Percentiles rank a stretch among this genome's conserved stretches.
Conservation (phyloP, 2,888 invertebrate species). For the Lamellibrachia satsuma region DNA sequence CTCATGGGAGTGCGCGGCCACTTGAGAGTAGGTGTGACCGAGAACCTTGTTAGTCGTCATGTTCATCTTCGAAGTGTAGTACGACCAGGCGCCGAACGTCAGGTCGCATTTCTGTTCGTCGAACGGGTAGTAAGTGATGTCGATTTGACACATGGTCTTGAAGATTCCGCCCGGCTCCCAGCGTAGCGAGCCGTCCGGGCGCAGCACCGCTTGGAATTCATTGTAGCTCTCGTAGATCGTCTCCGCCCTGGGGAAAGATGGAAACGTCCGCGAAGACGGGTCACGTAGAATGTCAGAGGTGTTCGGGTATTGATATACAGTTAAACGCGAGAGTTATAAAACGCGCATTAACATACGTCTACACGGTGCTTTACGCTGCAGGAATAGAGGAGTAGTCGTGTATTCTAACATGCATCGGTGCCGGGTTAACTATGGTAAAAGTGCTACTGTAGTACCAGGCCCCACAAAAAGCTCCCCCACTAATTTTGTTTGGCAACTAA, state of each 20-base stretch:
- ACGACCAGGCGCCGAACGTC: slow-evolving; percentile 45
- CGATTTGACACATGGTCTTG: slow-evolving; percentile 47
- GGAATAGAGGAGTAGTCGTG: not conserved
- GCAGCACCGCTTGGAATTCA: slow-evolving; percentile 44
- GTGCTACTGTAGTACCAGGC: too few species aligned
- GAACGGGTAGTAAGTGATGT: slow-evolving; percentile 48
- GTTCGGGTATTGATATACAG: not conserved
- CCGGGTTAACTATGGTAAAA: too few species aligned
- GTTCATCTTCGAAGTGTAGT: slow-evolving; percentile 48
- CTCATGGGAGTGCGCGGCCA: too few species aligned
- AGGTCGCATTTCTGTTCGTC: slow-evolving; percentile 44
- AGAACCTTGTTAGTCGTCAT: slow-evolving; percentile 38
- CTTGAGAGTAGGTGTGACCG: too few species aligned
- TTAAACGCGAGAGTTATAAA: not conserved
- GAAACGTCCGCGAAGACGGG: not conserved
- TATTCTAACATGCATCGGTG: too few species aligned
- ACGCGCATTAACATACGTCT: not conserved
- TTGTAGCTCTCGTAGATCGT: slow-evolving; percentile 45
- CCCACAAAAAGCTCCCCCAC: too few species aligned
- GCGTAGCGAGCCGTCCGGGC: slow-evolving; percentile 37
- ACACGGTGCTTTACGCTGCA: not conserved
- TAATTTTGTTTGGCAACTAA: too few species aligned
- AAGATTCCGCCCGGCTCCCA: slow-evolving; percentile 49
- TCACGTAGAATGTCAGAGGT: not conserved
- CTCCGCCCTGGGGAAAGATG: slow-evolving; percentile 39